A percentile compares a stretch with the other conserved stretches of the same genome.
Conservation (phyloP, 1,140 invertebrate genomes). For the Anagrus nilaparvatae region DNA sequence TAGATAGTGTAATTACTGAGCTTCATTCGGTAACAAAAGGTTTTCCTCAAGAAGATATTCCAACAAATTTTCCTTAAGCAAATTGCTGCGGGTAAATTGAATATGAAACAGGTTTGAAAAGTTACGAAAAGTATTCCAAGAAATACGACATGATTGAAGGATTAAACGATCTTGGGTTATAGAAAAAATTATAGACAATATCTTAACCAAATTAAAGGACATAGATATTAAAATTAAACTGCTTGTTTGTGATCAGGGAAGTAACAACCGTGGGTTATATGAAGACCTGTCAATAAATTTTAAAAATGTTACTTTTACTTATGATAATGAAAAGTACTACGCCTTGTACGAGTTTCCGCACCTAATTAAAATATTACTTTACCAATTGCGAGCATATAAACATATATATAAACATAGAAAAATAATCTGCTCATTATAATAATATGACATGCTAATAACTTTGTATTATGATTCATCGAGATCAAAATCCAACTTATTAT, state of each 20-base stretch:
- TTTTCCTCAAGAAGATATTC: too few relatives aligned
- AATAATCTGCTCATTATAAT: conserved; percentile 14
- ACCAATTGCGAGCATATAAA: conserved; percentile 8
- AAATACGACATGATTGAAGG: too few relatives aligned
- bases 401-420: conserved; percentile 10
- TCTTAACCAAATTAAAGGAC: not conserved
- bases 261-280: not conserved
- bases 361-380: conserved; percentile 16
- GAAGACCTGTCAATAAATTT: not conserved
- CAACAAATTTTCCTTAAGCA: too few relatives aligned
- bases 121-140: too few relatives aligned
- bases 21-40: too few relatives aligned
- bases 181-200: not conserved
- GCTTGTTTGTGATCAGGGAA: not conserved
- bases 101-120: too few relatives aligned
- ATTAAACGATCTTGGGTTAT: too few relatives aligned
- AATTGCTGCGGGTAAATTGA: too few relatives aligned
- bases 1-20: too few relatives aligned
- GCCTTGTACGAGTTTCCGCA: conserved; percentile 16
- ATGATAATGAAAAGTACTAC: not conserved
- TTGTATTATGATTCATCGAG: conserved; percentile 9
- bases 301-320: not conserved
- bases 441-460: conserved; percentile 19
- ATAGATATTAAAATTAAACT: not conserved
- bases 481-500: conserved; percentile 15